Conservation (phyloP, 2,888 invertebrate species). For the Eupithecia subumbrata region DNA sequence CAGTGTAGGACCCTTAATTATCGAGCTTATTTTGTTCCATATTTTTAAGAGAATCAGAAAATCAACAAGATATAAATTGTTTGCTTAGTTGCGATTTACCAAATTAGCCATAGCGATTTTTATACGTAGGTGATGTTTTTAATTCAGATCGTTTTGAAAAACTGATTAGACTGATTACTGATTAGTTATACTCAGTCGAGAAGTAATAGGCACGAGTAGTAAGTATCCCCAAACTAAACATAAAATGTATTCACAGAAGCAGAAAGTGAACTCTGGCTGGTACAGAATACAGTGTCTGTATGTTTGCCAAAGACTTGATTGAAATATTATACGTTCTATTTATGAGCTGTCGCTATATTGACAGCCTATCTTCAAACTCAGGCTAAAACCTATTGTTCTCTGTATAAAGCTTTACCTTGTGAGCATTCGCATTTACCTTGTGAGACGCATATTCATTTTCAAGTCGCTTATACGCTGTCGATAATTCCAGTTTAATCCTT, state of each 20-base stretch:
- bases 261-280: slow-evolving; percentile 47
- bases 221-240: slow-evolving; percentile 49
- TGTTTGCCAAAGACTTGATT: slow-evolving; percentile 56
- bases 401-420: neutral
- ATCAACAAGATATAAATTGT: neutral
- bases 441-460: neutral
- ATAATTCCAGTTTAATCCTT: neutral
- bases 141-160: neutral
- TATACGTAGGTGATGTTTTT: neutral
- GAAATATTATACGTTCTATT: slow-evolving; percentile 16
- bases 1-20: neutral
- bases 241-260: slow-evolving; percentile 53
- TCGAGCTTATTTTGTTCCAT: neutral
- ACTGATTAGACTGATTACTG: no score
- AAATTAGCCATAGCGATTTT: neutral
- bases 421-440: neutral
- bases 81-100: neutral
- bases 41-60: neutral
- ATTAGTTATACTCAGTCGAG: neutral
- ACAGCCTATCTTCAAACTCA: neutral
- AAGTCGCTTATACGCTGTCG: neutral
- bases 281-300: slow-evolving; percentile 47
- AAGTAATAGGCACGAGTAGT: slow-evolving; percentile 20
- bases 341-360: neutral
- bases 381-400: neutral